phyloP scores from a whole-genome alignment of 2,113 vertebrate genomes.

The Rhabdornis inornatus region DNA sequence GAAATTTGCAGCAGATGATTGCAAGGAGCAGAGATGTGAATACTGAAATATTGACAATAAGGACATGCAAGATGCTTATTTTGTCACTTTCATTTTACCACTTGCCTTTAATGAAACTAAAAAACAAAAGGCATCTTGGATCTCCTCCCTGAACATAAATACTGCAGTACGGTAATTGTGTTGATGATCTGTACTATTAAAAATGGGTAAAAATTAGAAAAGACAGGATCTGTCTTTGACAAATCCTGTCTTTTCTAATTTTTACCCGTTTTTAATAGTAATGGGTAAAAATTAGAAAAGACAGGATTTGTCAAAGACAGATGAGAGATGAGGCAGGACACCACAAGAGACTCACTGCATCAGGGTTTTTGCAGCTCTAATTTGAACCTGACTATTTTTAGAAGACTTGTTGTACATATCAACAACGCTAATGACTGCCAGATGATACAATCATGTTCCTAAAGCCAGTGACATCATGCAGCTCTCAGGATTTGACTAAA shows the following conservation, averaged over 20 bases:
- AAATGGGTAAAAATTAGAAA: neutral
- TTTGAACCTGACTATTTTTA: conserved; percentile 25
- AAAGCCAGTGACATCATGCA: neutral
- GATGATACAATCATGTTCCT: neutral
- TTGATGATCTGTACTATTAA: neutral
- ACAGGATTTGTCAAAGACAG: neutral
- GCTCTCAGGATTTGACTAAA: neutral
- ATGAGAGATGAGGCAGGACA: neutral
- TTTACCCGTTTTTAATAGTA: no score
- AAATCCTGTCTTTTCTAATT: no score
- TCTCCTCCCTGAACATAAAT: neutral
- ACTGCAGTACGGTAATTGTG: neutral
- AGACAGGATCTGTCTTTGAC: neutral
- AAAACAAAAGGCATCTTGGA: neutral
- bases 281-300: neutral
- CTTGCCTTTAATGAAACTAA: neutral
- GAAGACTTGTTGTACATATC: neutral
- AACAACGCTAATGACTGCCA: neutral
- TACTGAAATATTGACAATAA: neutral
- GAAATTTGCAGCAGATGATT: neutral
- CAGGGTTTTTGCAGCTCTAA: neutral
- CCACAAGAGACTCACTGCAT: neutral
- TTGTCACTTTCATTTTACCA: neutral
- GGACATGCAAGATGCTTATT: neutral
- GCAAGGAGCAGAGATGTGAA: neutral